Evolutionary conservation across 30 jellyfish, hydroid and myxozoan genomes (phyloP), one percentile per base, ranked within the genome.

Genomic region (Aurelia sp.): DNA sequence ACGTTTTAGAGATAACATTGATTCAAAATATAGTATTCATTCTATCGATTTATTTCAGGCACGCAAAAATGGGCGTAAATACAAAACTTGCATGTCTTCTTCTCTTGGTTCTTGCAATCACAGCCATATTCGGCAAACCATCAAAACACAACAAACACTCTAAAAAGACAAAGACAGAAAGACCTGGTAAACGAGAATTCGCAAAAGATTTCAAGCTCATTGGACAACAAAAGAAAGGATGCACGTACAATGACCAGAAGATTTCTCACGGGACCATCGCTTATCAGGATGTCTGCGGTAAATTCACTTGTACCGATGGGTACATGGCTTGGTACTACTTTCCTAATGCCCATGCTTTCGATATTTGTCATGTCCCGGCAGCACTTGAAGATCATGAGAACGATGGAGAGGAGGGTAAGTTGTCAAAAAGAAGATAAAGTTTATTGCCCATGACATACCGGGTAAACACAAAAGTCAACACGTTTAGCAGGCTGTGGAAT

Each of bases 301-400:
- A 84, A 58, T 84, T 84, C 71, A 84, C 81, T 5, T 84, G 93
- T 76, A 84, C 93, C 4, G 93, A 84, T 62, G 93, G 93, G 19
- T 84, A 69, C 74, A 84, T 84, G 93, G 93, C 93, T 11, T 84
- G 93, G 93, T 84, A 84, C 48, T 84, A 35, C 86, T 71, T 84
- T 44, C 93, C 93, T 22, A 84, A 84, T 63, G 93, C 93, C 13
- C 66, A 68, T 13, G 72, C 52, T 51, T 84, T 84, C 30, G 86
- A 71, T 23, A 30, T 73, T 6, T 84, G 93, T 31, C 93, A 72
- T 18, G 93, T 84, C 11, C 93, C 93, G 35, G 64, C 74, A 7
- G 82, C 93, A 11, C 35, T 84, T 9, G 78, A 27, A 77, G 74
- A 50, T 13, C 93, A 53, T 7, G 44, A 71, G 27, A 78, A 59